Evolutionary conservation across 2,113 vertebrate species (phyloP).

Genomic region (Camelus bactrianus): DNA sequence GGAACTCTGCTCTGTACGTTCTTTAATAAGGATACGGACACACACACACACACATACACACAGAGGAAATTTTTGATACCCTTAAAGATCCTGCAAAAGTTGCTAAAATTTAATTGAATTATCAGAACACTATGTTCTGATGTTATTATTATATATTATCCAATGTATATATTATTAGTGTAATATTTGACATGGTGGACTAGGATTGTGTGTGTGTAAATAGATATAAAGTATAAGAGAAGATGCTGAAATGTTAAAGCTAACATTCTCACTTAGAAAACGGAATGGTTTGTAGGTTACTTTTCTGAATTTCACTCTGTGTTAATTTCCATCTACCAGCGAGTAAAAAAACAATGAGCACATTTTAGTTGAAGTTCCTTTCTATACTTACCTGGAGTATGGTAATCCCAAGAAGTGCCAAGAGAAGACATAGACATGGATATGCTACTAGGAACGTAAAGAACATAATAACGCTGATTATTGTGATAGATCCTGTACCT

Average conservation of each 20-base stretch:
- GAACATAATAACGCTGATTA: not conserved
- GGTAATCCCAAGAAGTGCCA: not conserved
- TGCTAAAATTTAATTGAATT: constrained; percentile 45
- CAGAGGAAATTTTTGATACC: not conserved
- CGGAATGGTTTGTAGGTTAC: not conserved
- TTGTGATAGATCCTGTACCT: not conserved
- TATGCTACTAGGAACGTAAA: not conserved
- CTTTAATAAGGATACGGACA: not conserved
- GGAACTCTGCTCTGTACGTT: not conserved
- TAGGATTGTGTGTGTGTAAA: not conserved
- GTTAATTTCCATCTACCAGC: not conserved
- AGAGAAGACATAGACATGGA: not conserved
- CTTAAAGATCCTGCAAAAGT: not conserved
- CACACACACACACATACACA: not conserved
- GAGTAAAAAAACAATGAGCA: not conserved
- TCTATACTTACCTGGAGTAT: not conserved
- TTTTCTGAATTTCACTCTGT: constrained; percentile 19
- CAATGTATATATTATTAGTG: not conserved
- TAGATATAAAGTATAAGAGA: not conserved
- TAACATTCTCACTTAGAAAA: not conserved
- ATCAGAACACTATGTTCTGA: not conserved
- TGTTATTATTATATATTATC: too few relatives aligned
- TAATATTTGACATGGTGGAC: not conserved
- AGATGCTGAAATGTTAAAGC: constrained; percentile 21
- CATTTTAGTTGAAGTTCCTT: constrained; percentile 21